These are phyloP conservation scores for Trachops cirrhosus DNA, from an alignment of 2,797 vertebrate genomes.

Conservation along the genomic window DNA sequence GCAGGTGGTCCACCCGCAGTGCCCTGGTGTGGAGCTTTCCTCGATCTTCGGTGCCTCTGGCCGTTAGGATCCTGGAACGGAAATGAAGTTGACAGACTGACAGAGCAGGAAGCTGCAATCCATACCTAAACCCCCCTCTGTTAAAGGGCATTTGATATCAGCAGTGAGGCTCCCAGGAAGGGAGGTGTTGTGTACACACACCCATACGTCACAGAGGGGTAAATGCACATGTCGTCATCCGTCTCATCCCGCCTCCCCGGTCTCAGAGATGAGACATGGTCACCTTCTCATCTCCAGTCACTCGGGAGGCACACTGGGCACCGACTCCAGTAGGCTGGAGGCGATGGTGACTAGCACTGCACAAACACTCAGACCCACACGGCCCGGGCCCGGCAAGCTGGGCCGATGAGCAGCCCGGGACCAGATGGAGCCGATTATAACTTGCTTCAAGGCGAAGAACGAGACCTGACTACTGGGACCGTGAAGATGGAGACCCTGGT, in stretches of 20 bases:
- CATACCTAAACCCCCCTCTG: background rate
- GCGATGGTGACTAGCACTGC: accelerated
- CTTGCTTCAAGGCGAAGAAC: background rate
- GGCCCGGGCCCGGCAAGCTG: accelerated
- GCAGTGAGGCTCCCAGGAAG: accelerated
- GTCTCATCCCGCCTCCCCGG: background rate
- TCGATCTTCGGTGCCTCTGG: background rate
- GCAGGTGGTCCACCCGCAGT: accelerated
- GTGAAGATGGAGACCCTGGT: background rate
- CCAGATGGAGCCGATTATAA: background rate
- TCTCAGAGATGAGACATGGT: background rate
- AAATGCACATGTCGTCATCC: accelerated
- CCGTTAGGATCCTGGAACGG: background rate
- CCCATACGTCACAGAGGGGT: background rate
- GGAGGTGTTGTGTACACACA: accelerated
- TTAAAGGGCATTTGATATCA: background rate
- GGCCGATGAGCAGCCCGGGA: background rate
- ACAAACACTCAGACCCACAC: background rate
- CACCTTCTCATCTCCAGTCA: background rate
- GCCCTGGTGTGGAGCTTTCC: accelerated
- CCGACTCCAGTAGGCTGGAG: accelerated
- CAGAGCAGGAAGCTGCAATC: background rate
- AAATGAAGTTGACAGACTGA: background rate
- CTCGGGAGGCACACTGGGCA: background rate
- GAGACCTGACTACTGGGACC: background rate